phyloP scores from a whole-genome alignment of 2,113 vertebrate genomes.

The Tetraodon nigroviridis region DNA sequence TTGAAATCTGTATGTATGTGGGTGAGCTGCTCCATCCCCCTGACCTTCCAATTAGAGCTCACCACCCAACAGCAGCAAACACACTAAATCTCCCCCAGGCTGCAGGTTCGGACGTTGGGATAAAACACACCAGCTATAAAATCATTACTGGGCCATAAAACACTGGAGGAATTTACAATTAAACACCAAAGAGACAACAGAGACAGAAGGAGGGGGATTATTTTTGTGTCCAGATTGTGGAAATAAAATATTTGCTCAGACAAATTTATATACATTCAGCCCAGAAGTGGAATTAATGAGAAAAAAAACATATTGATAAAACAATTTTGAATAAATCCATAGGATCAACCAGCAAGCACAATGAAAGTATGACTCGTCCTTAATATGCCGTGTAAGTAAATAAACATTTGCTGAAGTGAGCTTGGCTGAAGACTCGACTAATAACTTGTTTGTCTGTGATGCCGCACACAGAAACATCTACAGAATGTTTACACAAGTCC shows the following conservation, averaged over 20 bases:
- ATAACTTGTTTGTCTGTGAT: conserved; percentile 28
- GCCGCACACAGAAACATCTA: conserved; percentile 18
- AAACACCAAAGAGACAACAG: conserved; percentile 62
- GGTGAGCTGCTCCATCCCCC: conserved; percentile 60
- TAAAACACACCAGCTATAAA: conserved; percentile 67
- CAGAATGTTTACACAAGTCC: too few species aligned
- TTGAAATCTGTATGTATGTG: conserved; percentile 74
- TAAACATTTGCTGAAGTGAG: conserved; percentile 27
- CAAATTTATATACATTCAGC: conserved; percentile 25
- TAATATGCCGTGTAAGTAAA: conserved; percentile 5
- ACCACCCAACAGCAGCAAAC: conserved; percentile 50
- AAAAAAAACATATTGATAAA: not conserved
- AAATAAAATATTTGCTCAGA: conserved; percentile 59
- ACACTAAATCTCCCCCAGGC: conserved; percentile 68
- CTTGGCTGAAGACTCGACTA: conserved; percentile 45
- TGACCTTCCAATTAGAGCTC: conserved; percentile 73
- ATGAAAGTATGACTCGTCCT: conserved; percentile 16
- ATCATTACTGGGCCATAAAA: conserved; percentile 68
- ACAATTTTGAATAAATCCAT: conserved; percentile 13
- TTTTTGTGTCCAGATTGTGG: conserved; percentile 41
- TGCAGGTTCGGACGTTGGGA: conserved; percentile 60
- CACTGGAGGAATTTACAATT: conserved; percentile 60
- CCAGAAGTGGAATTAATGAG: not conserved
- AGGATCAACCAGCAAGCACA: conserved; percentile 16
- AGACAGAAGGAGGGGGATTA: conserved; percentile 53